Percentiles rank a stretch among this genome's conserved stretches.
Evolutionary conservation across 2,113 vertebrate genomes (phyloP).

Genomic region (Limanda limanda): DNA sequence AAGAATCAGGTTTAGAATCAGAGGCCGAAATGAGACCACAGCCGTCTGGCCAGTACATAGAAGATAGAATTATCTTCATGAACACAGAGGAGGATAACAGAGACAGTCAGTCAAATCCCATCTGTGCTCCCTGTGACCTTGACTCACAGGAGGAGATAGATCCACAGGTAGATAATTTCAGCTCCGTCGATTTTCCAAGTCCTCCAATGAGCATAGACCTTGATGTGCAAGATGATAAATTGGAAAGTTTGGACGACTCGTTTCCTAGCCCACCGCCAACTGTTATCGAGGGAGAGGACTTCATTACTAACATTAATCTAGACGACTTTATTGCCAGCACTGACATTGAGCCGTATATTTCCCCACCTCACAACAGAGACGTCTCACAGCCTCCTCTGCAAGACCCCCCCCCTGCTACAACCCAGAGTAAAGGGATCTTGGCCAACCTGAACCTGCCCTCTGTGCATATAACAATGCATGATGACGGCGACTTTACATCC

Average conservation of each 20-base stretch:
- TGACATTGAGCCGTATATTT: conserved; percentile 55
- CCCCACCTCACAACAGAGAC: conserved; percentile 37
- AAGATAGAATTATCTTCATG: conserved; percentile 33
- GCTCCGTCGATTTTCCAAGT: conserved; percentile 80
- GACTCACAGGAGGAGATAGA: conserved; percentile 45
- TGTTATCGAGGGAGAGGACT: conserved; percentile 70
- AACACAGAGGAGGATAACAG: conserved; percentile 38
- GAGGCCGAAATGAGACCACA: conserved; percentile 36
- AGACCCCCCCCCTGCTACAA: conserved; percentile 48
- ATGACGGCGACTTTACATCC: conserved; percentile 51
- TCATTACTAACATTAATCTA: conserved; percentile 68
- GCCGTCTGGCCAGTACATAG: conserved; percentile 6
- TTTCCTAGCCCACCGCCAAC: conserved; percentile 80
- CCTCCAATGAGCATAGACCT: conserved; percentile 79
- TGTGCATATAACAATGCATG: conserved; percentile 62
- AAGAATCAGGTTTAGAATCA: conserved; percentile 38
- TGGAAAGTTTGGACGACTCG: conserved; percentile 79
- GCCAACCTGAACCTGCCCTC: conserved; percentile 68
- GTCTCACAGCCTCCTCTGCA: conserved; percentile 30
- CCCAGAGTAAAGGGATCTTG: conserved; percentile 77
- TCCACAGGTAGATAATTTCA: conserved; percentile 73
- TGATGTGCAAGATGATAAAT: conserved; percentile 77
- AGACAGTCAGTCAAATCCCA: conserved; percentile 45
- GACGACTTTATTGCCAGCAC: conserved; percentile 66
- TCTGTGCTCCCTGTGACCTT: conserved; percentile 53